Base-by-base conservation (phyloP, 1,140 invertebrate genomes). In the Tetramorium parvispinum region DNA sequence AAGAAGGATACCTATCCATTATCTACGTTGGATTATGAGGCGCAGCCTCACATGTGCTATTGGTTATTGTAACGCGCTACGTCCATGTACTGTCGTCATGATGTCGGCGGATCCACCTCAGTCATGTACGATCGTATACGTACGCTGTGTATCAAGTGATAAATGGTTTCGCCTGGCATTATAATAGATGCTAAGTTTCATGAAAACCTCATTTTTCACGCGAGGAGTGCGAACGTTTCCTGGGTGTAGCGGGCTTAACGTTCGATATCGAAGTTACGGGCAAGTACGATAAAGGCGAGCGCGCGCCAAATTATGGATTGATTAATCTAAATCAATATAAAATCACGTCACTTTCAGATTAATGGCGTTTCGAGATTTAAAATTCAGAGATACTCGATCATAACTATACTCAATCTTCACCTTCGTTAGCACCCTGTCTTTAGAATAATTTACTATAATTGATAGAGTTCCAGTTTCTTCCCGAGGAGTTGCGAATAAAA, bases 1-100 rank as follows among this genome's bases (percentile, higher is more conserved):
- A 85, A 82, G 82, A 81, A 88, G 87, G 61, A 77, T 85, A 85
- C 55, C 86, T 75, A 88, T 86, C 88, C 61, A 89, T 89, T 82
- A 89, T 16, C 18, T 57, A 49, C 21, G 61, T 61, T 46, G 53
- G 27, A 88, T 88, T 88, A 89, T 85, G 77, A 86, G 66, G 40
- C 76, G 37, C 73, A 70, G 37, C 46, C 37, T 63, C 53, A 68
- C 68, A 24, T 63, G 76, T 40, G 27, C 73, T 88, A 88, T 86
- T 68, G 76, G 68, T 83, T 83, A 89, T 88, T 87, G 61, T 27
- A 40, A 85, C 59, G 27, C 8, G 27, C 51, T 27, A 8, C 27
- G 49, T 65, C 46, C 86, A 82, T 55, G 40, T 75, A 83, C 51
- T 73, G 68, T 81, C 49, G 63, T 82, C 78, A 57, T 61, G 79